phyloP scores from a whole-genome alignment of 2,797 vertebrate species.

The Crypturellus tataupa region DNA sequence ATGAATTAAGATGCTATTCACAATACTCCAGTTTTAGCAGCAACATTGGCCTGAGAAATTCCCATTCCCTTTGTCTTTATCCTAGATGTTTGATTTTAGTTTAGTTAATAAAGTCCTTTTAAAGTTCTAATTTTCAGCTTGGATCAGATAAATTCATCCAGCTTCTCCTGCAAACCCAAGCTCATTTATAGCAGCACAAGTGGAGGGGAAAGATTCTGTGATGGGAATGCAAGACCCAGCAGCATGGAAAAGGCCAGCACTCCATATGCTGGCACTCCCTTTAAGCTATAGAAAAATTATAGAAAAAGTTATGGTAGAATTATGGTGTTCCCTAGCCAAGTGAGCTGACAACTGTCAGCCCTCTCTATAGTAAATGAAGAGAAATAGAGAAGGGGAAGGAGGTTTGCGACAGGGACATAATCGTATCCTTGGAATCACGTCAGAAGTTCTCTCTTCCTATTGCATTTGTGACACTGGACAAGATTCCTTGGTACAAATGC shows the following conservation, averaged over 20 bases:
- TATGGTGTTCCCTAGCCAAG: background rate
- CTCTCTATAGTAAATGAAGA: rapidly evolving
- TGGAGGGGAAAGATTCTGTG: background rate
- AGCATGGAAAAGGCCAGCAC: background rate
- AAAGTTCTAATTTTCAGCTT: background rate
- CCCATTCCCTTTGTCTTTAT: background rate
- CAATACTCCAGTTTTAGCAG: background rate
- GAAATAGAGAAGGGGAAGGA: background rate
- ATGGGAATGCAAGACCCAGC: background rate
- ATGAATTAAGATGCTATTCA: background rate
- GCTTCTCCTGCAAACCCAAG: background rate
- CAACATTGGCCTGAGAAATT: background rate
- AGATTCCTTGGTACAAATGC: background rate
- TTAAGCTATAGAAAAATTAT: background rate
- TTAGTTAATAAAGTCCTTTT: background rate
- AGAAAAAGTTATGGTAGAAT: background rate
- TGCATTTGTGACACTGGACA: too few relatives aligned
- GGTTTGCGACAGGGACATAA: background rate
- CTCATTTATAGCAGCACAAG: background rate
- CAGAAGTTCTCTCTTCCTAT: rapidly evolving
- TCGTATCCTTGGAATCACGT: background rate
- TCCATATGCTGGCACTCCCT: background rate
- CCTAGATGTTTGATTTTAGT: background rate
- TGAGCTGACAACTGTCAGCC: background rate
- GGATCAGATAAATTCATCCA: background rate